phyloP scores from a whole-genome alignment of 2,888 invertebrate genomes.

The Hybos culiciformis region DNA sequence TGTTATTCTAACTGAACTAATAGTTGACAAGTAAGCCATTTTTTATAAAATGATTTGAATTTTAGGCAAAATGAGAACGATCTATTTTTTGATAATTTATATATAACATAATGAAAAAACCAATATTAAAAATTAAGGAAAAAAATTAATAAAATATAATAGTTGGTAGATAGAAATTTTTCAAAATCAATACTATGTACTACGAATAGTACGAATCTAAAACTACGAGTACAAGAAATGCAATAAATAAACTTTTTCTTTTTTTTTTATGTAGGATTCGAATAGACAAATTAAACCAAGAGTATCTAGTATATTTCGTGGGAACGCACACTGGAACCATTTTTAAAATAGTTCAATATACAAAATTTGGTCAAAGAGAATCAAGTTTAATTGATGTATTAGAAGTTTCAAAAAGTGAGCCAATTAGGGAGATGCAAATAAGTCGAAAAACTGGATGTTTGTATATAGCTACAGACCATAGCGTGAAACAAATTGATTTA shows the following conservation, averaged over 20 bases:
- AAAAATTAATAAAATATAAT: too few relatives aligned
- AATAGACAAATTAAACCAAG: conserved; percentile 39
- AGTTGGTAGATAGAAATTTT: too few relatives aligned
- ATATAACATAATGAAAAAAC: too few relatives aligned
- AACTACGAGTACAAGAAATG: too few relatives aligned
- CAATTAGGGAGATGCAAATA: conserved; percentile 77
- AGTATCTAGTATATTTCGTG: conserved; percentile 82
- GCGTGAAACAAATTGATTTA: conserved; percentile 77
- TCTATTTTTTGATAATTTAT: too few relatives aligned
- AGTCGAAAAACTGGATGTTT: conserved; percentile 76
- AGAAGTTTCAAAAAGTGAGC: conserved; percentile 79
- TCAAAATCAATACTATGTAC: too few relatives aligned
- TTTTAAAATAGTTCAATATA: conserved; percentile 89
- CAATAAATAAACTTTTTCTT: neutral
- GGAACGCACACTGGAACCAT: conserved; percentile 77
- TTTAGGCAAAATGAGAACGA: too few relatives aligned
- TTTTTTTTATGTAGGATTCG: conserved; percentile 26
- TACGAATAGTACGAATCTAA: too few relatives aligned
- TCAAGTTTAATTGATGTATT: conserved; percentile 82
- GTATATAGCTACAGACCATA: conserved; percentile 77
- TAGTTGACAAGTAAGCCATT: conserved; percentile 59
- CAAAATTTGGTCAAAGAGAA: conserved; percentile 62
- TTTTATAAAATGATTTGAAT: too few relatives aligned
- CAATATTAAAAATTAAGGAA: too few relatives aligned
- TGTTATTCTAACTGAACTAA: conserved; percentile 77